Base-by-base conservation (phyloP, 2,888 invertebrate genomes). In the Apoda limacodes region DNA sequence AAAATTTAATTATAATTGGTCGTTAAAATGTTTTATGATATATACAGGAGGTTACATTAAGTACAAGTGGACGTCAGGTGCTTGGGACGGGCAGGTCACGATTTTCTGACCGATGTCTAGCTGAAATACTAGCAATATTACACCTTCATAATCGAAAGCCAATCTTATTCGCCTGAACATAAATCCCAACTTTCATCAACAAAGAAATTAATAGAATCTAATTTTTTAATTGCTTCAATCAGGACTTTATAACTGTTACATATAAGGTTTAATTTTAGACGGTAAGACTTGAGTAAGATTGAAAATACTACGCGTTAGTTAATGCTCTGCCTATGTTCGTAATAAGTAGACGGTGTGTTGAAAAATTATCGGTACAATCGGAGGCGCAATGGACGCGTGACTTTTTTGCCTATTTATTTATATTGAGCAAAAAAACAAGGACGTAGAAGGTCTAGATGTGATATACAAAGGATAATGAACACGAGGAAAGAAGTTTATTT, bases 301-400 rank as follows among this genome's bases (percentile, higher is more conserved):
- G 58, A 58, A 62, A 60, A 64, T 50, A 60, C 64, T 55, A 40
- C 52, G 59, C 64, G 68, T 70, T 70, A 63, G 72, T 72, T 76
- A 72, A 74, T 75, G 70, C 62, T 68, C 63, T 67, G 70, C 62
- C 72, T 76, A 74, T 70, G 76, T 75, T 75, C 67, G 74, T 75
- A 78, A 76, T 80, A 78, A 78, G 80, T 75, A 74, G 76, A 78
- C 66, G 75, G 74, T 74, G 75, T 75, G 80, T 78, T 78, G 78
- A 80, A 78, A 76, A 80, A 80, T 78, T 78, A 76, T 78, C 76
- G 71, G 71, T 61, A 59, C 70, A 63, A 76, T 76, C 76, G 71
- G 70, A 74, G 78, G 75, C 72, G 69, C 75, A 72, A 66, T 74
- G 70, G 67, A 67, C 65, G 70, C 68, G 62, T 64, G 62, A 66